These are phyloP conservation scores for Felis catus DNA, from an alignment of 2,113 vertebrate genomes.

Conservation along the genomic window DNA sequence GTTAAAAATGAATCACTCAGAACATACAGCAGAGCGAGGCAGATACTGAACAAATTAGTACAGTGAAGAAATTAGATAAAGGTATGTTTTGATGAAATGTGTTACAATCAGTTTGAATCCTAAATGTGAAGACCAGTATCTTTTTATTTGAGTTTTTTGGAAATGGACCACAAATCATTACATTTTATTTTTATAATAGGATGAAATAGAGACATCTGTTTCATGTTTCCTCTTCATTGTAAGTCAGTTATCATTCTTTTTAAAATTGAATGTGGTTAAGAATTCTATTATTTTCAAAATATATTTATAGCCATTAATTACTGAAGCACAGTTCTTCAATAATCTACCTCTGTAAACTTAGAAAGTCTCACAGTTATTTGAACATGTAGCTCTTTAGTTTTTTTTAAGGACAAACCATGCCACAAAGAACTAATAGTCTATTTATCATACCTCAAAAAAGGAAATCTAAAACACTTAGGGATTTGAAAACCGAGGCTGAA, in stretches of 20 bases:
- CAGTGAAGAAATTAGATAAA: background rate
- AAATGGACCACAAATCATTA: background rate
- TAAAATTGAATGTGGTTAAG: background rate
- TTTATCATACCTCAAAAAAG: background rate
- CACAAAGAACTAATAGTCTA: background rate
- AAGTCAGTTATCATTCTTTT: background rate
- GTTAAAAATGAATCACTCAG: background rate
- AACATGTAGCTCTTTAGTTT: background rate
- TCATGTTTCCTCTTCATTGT: background rate
- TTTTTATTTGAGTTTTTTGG: background rate
- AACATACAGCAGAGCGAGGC: background rate
- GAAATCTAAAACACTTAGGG: background rate
- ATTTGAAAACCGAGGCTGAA: constrained; percentile 28
- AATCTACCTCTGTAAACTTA: background rate
- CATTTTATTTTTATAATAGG: constrained; percentile 7
- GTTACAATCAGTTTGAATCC: background rate
- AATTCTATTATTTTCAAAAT: background rate
- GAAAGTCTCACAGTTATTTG: background rate
- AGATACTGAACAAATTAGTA: background rate
- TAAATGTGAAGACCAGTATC: background rate
- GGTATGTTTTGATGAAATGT: background rate
- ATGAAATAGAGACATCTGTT: background rate
- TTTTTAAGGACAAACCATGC: background rate
- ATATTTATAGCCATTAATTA: background rate
- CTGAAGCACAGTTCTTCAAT: background rate